phyloP scores from a whole-genome alignment of 2,113 vertebrate species.

The Macroglossus sobrinus region DNA sequence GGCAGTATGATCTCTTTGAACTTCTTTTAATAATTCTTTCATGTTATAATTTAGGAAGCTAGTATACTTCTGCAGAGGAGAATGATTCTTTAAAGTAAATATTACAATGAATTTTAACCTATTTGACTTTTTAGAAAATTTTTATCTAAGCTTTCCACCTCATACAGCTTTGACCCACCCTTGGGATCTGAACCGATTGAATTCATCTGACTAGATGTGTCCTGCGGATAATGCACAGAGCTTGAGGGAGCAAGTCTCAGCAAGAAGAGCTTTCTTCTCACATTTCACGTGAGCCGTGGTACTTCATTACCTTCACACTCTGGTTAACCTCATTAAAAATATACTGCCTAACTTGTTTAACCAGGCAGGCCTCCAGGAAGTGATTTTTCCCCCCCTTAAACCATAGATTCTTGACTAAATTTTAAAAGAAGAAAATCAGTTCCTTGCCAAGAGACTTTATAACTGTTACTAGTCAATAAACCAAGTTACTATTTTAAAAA shows the following conservation, averaged over 20 bases:
- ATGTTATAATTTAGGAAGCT: background rate
- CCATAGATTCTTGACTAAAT: conserved; percentile 43
- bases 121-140: conserved; percentile 19
- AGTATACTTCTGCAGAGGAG: background rate
- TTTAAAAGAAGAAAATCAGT: conserved; percentile 46
- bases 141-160: background rate
- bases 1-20: background rate
- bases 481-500: conserved; percentile 18
- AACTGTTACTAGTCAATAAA: conserved; percentile 30
- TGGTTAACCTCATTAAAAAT: conserved; percentile 24
- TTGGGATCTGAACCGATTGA: background rate
- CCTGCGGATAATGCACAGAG: background rate
- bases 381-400: background rate
- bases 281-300: background rate
- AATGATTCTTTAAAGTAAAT: conserved; percentile 33
- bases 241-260: background rate
- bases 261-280: background rate
- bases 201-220: background rate
- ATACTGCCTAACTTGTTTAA: conserved; percentile 37
- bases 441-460: conserved; percentile 47
- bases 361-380: conserved; percentile 48
- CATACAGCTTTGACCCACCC: background rate
- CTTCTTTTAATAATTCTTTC: background rate
- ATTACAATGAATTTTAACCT: background rate
- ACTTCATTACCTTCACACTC: conserved; percentile 16